Percentiles rank a stretch among this genome's conserved stretches.
Evolutionary conservation across 2,113 vertebrate genomes (phyloP).

Genomic region (Protomyctophum bolini): DNA sequence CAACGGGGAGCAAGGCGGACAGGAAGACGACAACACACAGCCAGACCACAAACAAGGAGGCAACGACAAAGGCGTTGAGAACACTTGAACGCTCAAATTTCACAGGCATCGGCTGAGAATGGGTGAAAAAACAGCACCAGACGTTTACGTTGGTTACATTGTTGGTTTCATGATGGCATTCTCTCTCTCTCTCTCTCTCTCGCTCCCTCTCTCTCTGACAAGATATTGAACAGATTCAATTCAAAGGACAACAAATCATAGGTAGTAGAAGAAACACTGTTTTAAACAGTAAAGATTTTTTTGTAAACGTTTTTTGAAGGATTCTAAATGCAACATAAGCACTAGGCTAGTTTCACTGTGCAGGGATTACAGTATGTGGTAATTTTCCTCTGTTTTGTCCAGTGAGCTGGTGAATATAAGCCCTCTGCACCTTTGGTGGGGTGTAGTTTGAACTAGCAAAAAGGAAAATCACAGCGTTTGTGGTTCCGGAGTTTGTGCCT

Average conservation of each 20-base stretch:
- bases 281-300: conserved; percentile 20
- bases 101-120: conserved; percentile 12
- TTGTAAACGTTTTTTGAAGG: conserved; percentile 24
- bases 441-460: background rate
- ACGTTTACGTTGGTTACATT: too few species aligned
- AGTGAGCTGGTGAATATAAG: background rate
- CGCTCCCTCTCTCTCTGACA: too few species aligned
- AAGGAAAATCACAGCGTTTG: background rate
- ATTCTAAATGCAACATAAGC: too few species aligned
- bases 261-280: conserved; percentile 41
- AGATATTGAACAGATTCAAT: too few species aligned
- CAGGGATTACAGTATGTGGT: too few species aligned
- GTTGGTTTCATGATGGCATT: too few species aligned
- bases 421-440: background rate
- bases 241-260: too few species aligned
- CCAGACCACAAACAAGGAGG: conserved; percentile 85
- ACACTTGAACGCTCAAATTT: conserved; percentile 72
- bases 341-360: too few species aligned
- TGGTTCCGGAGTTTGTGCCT: conserved; percentile 39
- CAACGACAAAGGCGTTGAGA: conserved; percentile 64
- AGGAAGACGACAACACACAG: conserved; percentile 76
- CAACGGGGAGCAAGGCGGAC: conserved; percentile 81
- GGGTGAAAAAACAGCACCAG: too few species aligned
- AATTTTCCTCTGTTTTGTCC: background rate
- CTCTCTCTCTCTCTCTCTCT: too few species aligned